Base-by-base conservation (phyloP, 2,113 vertebrate genomes). In the Tor tambroides region DNA sequence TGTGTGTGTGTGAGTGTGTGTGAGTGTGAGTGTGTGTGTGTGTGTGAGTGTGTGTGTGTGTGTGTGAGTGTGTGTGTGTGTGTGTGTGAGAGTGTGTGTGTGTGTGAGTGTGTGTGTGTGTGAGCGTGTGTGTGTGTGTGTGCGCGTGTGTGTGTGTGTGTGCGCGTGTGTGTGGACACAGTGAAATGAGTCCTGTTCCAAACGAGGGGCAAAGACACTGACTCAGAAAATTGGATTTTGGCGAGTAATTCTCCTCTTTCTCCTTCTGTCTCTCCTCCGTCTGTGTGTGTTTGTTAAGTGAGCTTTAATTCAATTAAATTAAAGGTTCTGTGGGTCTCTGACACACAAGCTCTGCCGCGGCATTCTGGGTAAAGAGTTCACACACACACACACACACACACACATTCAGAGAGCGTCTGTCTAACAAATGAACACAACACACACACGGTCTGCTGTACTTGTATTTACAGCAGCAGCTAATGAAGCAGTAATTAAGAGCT, bases 221-320 rank as follows among this genome's bases (percentile, higher is more conserved):
- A 51, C 65, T 80, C 88, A 85, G 85, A 92, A 96, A 97, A 98
- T 97, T 97, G 96, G 96, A 98, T 83, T n/a, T 86, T 75, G 72
- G 59, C 23, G 23, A 6, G n/a, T n/a, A n/a, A n/a, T n/a, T 69
- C 93, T 92, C 91, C 92, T 65, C 23, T 23, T 5, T 41, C 2
- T 43, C 32, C 56, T 67, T 91, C 91, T 92, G 84, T 92, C 92
- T 90, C 90, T 92, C 89, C 90, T 89, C 88, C 93, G 92, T 92
- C 93, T 94, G 92, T 93, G 93, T 81, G 88, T 89, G 85, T 87
- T 83, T 88, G 83, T 92, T 91, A 87, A 92, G 92, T 92, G 91
- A 92, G 92, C 91, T 92, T 93, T 95, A 95, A 95, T 95, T 95
- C 67, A 94, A 95, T 95, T 95, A 94, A 91, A 90, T 85, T 90